Conservation (phyloP, 2,113 vertebrate genomes). For the Saguinus midas region DNA sequence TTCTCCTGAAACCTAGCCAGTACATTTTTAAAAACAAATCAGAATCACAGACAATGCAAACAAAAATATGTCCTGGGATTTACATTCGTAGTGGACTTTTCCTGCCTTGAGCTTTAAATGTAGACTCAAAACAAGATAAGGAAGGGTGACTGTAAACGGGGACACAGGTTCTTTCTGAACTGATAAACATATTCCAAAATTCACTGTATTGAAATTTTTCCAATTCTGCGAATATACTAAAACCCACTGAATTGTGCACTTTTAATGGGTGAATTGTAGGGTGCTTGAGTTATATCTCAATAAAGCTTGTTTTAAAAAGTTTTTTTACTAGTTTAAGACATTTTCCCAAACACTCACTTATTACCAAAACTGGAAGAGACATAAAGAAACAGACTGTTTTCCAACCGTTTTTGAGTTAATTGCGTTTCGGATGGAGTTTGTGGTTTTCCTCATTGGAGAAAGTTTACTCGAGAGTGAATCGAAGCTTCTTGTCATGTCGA, state of each 20-base stretch:
- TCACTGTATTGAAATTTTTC: fast-evolving
- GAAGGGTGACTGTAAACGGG: fast-evolving
- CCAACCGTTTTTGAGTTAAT: background rate
- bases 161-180: background rate
- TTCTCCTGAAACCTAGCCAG: background rate
- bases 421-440: background rate
- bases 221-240: too few species aligned
- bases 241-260: background rate
- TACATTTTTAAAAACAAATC: fast-evolving
- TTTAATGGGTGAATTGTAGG: background rate
- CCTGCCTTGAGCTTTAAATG: background rate
- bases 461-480: background rate
- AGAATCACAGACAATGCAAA: fast-evolving
- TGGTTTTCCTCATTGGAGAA: background rate
- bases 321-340: background rate
- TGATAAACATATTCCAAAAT: background rate
- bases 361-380: background rate
- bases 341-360: background rate
- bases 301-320: background rate
- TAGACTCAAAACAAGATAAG: background rate
- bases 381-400: background rate
- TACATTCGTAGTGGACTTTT: fast-evolving
- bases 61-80: fast-evolving
- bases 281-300: background rate
- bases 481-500: background rate